Evolutionary conservation across 2,888 invertebrate genomes (phyloP).

Genomic region (Acanthosepion lycidas): DNA sequence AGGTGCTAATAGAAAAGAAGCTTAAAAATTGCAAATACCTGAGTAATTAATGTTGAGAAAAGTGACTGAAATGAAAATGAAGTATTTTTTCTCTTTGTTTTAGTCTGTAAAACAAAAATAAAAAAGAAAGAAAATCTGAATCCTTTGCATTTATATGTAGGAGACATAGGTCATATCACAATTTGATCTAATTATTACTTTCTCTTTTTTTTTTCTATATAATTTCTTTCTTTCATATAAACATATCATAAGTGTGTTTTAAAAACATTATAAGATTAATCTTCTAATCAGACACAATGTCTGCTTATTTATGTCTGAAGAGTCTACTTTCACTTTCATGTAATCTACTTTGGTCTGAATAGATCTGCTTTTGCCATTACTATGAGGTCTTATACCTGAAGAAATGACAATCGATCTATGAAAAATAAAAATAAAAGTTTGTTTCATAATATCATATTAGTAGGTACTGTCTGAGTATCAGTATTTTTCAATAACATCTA

Average conservation of each 20-base stretch:
- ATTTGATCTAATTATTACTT: neutral
- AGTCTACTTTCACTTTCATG: neutral
- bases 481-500: neutral
- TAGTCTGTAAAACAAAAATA: neutral
- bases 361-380: neutral
- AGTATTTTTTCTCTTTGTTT: neutral
- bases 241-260: neutral
- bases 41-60: neutral
- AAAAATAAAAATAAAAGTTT: neutral
- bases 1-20: neutral
- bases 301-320: neutral
- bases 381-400: neutral
- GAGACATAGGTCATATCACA: neutral
- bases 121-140: no score
- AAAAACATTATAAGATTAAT: neutral
- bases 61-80: neutral
- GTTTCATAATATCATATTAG: neutral
- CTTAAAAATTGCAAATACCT: neutral
- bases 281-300: neutral
- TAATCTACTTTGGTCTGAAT: neutral
- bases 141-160: neutral
- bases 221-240: neutral
- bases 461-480: neutral
- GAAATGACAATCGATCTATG: neutral
- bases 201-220: neutral